Percentiles rank a stretch among this genome's conserved stretches.
Conservation (phyloP, 2,113 vertebrate genomes). For the Motacilla alba region DNA sequence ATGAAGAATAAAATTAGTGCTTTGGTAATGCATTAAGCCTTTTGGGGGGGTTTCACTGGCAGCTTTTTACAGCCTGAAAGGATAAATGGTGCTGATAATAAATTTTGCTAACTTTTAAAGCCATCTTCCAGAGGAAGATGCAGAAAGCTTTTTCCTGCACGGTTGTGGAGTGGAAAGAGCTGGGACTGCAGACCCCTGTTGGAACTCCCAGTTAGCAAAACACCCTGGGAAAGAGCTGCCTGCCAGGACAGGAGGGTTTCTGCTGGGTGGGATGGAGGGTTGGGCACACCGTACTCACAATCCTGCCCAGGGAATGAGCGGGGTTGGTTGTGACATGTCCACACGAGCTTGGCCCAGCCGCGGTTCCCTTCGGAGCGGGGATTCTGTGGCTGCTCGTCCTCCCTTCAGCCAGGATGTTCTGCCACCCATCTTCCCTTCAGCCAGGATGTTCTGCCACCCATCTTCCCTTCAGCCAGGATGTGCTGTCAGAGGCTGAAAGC, state of each 20-base stretch:
- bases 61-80: constrained; percentile 54
- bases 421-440: not conserved
- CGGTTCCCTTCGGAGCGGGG: not conserved
- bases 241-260: not conserved
- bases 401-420: not conserved
- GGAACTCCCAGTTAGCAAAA: constrained; percentile 55
- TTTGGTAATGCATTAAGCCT: constrained; percentile 43
- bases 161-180: not conserved
- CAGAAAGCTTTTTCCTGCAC: not conserved
- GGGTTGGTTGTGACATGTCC: not conserved
- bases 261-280: not conserved
- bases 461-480: not conserved
- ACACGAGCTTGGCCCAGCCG: not conserved
- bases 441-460: not conserved
- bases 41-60: not conserved
- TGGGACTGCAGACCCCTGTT: not conserved
- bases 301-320: not conserved
- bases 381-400: not conserved
- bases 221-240: not conserved
- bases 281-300: not conserved
- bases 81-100: constrained; percentile 46
- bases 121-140: constrained; percentile 9
- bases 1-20: constrained; percentile 64
- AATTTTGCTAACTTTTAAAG: constrained; percentile 51
- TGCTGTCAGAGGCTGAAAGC: not conserved